Evolutionary conservation across 2,113 vertebrate species (phyloP), one percentile per base, ranked within the genome.

Genomic region (Phaethon lepturus): DNA sequence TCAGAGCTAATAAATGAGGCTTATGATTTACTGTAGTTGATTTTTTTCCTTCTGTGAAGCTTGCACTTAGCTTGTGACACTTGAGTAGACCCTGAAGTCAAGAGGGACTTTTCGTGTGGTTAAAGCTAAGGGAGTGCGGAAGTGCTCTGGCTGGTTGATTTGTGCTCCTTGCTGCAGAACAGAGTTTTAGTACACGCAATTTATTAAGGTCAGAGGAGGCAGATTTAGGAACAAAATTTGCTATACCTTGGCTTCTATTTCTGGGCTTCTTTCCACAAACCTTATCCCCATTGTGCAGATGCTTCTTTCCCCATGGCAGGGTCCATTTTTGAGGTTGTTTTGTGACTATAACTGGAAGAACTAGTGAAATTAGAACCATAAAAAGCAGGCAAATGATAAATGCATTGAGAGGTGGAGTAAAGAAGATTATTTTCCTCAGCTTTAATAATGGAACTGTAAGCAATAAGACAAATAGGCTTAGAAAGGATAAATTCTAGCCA

Each of bases 391-490:
- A 91, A 78, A 91, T 75, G 80, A 81, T 81, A 76, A 87, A 91
- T 94, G 69, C 66, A 58, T 58, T 26, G 60, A 2, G 7, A 75
- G 60, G 68, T 79, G 3, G 56, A 95, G 35, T 75, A 92, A 95
- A 95, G 94, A 92, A 77, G 95, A 95, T 97, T 95, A 96, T 95
- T 89, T 87, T 89, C 66, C 77, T 89, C 71, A 68, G 89, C 53
- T 95, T 92, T 96, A 95, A 78, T 97, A 97, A 95, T 89, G 80
- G 92, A 91, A 85, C 77, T 49, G 20, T 95, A 97, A 96, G 88
- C 94, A 96, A 76, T 82, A 97, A 95, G 89, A 88, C 86, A 95
- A 95, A 96, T 79, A 97, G 66, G 91, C 89, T 97, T 97, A 96
- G 53, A 85, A 95, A 73, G 66, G 69, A 82, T 94, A 90, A 94